Base-by-base conservation (phyloP, 1,140 invertebrate genomes). In the Drosophila burlai region DNA sequence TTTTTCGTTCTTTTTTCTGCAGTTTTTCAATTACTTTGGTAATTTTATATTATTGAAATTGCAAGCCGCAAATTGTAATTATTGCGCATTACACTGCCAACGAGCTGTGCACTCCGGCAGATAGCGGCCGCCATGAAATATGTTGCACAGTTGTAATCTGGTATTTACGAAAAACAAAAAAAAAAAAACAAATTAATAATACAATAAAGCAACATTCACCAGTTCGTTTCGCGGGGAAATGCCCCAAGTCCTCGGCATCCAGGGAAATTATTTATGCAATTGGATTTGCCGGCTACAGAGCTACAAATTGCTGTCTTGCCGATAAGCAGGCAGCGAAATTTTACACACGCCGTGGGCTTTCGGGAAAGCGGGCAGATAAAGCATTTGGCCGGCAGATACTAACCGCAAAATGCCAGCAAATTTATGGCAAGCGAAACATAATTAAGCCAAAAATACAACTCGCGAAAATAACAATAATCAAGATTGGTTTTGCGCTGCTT, bases 21-120 rank as follows among this genome's bases (percentile, higher is more conserved):
- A 38, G 61, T 75, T 68, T 80, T 84, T 79, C 76, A 90, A 84
- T 89, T 82, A 91, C 89, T 91, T 91, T 91, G 83, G 84, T 89
- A 91, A 91, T 91, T 91, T 91, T 77, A 91, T 91, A 91, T 91
- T 91, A 84, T 84, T 84, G 84, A 91, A 91, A 91, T 91, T 80
- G 82, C 77, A 91, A 57, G 76, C 80, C 89, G 79, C 81, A 83
- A 84, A 91, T 84, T 91, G 83, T 91, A 91, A 91, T 91, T 91
- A 89, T 91, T 78, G 69, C 63, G 77, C 68, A 68, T 81, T 69
- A 66, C 74, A 66, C 52, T 46, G 62, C 57, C 57, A 49, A 34
- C 43, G 26, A 29, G 50, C 55, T 62, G 57, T 62, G 57, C 76
- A 59, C 73, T 49, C 24, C 45, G 52, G 55, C 58, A 79, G 57